Base-by-base conservation (phyloP, 2,113 vertebrate species). In the Cephalopterus ornatus region DNA sequence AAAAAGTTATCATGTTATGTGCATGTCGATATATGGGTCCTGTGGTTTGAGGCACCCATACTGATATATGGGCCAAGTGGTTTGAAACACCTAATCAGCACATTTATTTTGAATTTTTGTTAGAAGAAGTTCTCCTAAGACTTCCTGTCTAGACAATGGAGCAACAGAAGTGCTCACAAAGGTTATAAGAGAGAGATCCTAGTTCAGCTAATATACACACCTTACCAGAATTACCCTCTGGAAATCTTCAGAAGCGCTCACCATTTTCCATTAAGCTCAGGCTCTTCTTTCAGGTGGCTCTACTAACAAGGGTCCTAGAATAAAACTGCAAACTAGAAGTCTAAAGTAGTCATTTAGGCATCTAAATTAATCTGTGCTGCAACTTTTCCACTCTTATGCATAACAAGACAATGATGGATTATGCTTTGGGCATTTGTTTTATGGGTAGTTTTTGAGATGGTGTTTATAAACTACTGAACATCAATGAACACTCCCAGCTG, bases 1-100 rank as follows among this genome's bases (percentile, higher is more conserved):
- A 70, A 70, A 42, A 85, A 53, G 15, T 68, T 83, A 41, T 11
- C 0, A 0, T 46, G 17, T n/a, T 88, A 20, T 59, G 9, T 0
- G 0, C 58, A 37, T 47, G 14, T 44, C 52, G 47, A 68, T 42
- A 66, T n/a, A 33, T 53, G 33, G 55, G 27, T 47, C 23, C 6
- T 9, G 32, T 49, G 41, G 35, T 59, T 70, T 33, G 13, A 84
- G 24, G 33, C 14, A 50, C 50, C 4, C 58, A 32, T 52, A 17
- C 47, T 65, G 47, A 65, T 42, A 62, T 27, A 52, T 52, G 12
- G 53, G 28, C 9, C 42, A 52, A n/a, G 22, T 47, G 41, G 27
- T 58, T 71, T 37, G 16, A 91, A 21, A 10, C 17, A 47, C 52
- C 6, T 55, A 75, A 63, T 61, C 32, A 50, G 15, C 44, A 46